Conservation (phyloP, 2,113 vertebrate species). For the Semnopithecus entellus region DNA sequence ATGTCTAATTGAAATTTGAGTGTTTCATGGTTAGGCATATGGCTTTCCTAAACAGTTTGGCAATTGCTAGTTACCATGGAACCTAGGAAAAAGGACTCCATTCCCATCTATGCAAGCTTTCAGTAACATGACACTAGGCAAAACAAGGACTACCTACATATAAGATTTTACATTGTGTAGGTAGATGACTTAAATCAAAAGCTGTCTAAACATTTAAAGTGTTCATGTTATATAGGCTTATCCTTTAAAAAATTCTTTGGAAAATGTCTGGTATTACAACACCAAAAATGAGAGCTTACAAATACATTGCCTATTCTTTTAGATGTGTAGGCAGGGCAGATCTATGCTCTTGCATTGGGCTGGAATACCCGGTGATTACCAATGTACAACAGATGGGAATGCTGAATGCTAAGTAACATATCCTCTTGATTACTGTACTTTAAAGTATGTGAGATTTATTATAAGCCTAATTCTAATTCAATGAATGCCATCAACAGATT, state of each 20-base stretch:
- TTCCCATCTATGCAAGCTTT: not conserved
- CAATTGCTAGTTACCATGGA: not conserved
- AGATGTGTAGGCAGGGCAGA: not conserved
- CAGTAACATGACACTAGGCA: not conserved
- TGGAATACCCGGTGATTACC: not conserved
- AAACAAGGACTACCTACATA: not conserved
- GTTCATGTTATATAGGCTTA: not conserved
- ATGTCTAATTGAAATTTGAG: not conserved
- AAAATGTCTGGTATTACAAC: not conserved
- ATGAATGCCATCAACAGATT: constrained; percentile 60
- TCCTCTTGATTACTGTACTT: constrained; percentile 42
- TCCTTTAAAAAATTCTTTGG: not conserved
- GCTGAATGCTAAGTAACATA: not conserved
- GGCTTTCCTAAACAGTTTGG: not conserved
- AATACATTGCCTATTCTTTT: not conserved
- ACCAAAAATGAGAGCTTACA: not conserved
- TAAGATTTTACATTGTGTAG: not conserved
- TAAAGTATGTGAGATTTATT: constrained; percentile 51
- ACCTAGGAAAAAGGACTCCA: not conserved
- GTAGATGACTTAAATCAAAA: not conserved
- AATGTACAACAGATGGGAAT: not conserved
- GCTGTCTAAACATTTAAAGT: not conserved
- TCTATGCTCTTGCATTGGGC: not conserved
- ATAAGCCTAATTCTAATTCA: constrained; percentile 59
- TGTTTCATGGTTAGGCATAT: not conserved